These are phyloP conservation scores for Scomberomorus guttatus DNA, from an alignment of 2,797 vertebrate species.

Conservation along the genomic window DNA sequence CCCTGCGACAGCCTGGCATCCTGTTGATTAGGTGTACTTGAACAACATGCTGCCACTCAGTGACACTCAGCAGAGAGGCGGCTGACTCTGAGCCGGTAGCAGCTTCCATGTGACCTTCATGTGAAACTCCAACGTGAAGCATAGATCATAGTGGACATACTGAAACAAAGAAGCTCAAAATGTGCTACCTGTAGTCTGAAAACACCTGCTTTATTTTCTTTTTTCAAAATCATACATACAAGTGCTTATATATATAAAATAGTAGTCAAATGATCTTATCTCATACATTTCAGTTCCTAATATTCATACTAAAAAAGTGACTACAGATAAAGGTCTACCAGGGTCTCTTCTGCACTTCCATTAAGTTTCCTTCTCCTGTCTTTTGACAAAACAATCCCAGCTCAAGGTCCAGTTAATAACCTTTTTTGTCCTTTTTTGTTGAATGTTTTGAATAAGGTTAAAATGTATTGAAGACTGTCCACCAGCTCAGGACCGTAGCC, in stretches of 20 bases:
- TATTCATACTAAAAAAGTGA: too few species aligned
- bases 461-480: not conserved
- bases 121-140: constrained; percentile 13
- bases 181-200: not conserved
- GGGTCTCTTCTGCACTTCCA: too few species aligned
- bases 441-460: not conserved
- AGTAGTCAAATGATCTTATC: too few species aligned
- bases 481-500: not conserved
- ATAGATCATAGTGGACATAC: not conserved
- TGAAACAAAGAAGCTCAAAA: not conserved
- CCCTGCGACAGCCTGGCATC: constrained; percentile 42
- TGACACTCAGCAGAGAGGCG: constrained; percentile 47
- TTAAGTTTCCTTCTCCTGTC: too few species aligned
- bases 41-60: constrained; percentile 53
- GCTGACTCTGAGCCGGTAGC: constrained; percentile 31
- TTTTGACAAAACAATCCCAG: too few species aligned
- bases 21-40: constrained; percentile 61
- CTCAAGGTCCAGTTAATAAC: too few species aligned
- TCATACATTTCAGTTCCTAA: not conserved
- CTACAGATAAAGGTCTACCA: too few species aligned
- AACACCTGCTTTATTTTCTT: not conserved
- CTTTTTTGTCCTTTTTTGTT: not conserved
- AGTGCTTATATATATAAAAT: not conserved
- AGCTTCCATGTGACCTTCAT: constrained; percentile 13
- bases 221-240: not conserved